A percentile compares a stretch with the other conserved stretches of the same genome.
These are phyloP conservation scores for Solenopsis fugax DNA, from an alignment of 1,140 invertebrate genomes.

Conservation along the genomic window DNA sequence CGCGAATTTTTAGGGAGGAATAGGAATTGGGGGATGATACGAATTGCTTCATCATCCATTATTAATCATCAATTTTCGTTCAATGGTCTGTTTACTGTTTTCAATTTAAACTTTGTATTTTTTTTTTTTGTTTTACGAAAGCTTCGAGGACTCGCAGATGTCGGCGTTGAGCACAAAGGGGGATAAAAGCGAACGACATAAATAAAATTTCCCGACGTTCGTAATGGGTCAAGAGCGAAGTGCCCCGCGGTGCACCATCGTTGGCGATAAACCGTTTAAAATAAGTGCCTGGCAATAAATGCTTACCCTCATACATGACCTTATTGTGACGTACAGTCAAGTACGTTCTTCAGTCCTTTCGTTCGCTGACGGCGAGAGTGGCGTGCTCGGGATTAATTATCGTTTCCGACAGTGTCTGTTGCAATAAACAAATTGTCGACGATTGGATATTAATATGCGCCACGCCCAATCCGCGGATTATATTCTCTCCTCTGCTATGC, in stretches of 20 bases:
- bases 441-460: constrained; percentile 11
- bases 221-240: constrained; percentile 42
- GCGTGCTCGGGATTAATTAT: constrained; percentile 25
- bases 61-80: background rate
- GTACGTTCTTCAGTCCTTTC: constrained; percentile 22
- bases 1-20: too few species aligned
- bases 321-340: constrained; percentile 33
- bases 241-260: constrained; percentile 26
- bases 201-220: constrained; percentile 48
- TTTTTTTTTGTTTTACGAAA: constrained; percentile 15
- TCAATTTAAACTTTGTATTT: background rate
- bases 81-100: background rate
- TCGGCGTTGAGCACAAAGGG: background rate
- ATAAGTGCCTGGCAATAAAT: constrained; percentile 60
- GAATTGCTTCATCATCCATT: too few species aligned
- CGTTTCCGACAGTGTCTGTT: background rate
- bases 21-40: too few species aligned
- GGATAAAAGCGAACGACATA: constrained; percentile 19
- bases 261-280: constrained; percentile 58
- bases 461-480: constrained; percentile 6
- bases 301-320: constrained; percentile 41
- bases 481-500: background rate
- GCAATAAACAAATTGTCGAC: constrained; percentile 19
- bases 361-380: background rate
- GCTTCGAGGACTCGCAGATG: constrained; percentile 13